These are phyloP conservation scores for Hypercompe scribonia DNA, from an alignment of 2,888 invertebrate genomes.

Conservation along the genomic window DNA sequence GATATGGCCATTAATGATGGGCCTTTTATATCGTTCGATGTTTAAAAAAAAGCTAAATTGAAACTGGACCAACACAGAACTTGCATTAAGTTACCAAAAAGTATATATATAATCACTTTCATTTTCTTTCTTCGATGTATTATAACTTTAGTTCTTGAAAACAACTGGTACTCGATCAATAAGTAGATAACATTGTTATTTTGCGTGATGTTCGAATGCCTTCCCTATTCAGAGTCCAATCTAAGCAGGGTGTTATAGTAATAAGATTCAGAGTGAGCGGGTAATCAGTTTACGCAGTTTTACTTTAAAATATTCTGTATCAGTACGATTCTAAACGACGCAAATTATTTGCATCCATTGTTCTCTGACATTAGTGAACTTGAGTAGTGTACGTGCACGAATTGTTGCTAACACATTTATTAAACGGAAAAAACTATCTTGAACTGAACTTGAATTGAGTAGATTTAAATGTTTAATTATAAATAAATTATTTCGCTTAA, in stretches of 20 bases:
- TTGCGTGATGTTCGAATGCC: neutral
- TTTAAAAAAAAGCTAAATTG: no score
- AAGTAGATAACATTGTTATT: neutral
- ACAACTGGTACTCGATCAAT: neutral
- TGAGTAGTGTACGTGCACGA: slow-evolving; percentile 4
- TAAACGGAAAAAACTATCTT: neutral
- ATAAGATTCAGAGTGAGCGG: neutral
- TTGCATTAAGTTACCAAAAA: no score
- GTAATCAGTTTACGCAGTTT: neutral
- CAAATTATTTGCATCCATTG: slow-evolving; percentile 33
- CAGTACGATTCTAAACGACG: neutral
- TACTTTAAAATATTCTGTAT: neutral
- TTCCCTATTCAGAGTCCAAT: neutral
- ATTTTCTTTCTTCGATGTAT: no score
- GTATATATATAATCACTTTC: no score
- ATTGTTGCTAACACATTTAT: slow-evolving; percentile 8
- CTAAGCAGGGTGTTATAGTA: neutral
- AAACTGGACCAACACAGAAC: no score
- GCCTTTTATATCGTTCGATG: no score
- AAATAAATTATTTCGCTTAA: neutral
- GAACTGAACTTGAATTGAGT: neutral
- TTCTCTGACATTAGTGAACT: slow-evolving; percentile 44
- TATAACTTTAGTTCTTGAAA: neutral
- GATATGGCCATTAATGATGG: neutral
- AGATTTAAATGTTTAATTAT: neutral